These are phyloP conservation scores for Brachypterus glaber DNA, from an alignment of 2,888 invertebrate species.

Conservation along the genomic window DNA sequence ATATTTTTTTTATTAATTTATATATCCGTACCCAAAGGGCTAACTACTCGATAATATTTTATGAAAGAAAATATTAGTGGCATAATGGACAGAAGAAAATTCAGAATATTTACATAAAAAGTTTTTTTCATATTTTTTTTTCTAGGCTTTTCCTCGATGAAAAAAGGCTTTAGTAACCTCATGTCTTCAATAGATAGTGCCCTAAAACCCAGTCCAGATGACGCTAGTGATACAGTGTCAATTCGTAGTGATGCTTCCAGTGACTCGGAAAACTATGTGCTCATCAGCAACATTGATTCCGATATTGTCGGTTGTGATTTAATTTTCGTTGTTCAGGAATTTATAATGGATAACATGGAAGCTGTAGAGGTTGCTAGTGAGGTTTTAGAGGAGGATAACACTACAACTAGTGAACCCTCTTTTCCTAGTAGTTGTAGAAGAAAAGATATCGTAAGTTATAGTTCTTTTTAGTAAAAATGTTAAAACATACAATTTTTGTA, in stretches of 20 bases:
- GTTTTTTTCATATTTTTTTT: no score
- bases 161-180: conserved; percentile 71
- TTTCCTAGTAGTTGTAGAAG: conserved; percentile 69
- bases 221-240: conserved; percentile 65
- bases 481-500: conserved; percentile 3
- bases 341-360: conserved; percentile 25
- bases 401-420: conserved; percentile 75
- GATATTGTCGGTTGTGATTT: conserved; percentile 60
- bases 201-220: conserved; percentile 62
- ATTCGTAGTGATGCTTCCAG: conserved; percentile 76
- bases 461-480: background rate
- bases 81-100: no score
- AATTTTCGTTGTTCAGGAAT: conserved; percentile 49
- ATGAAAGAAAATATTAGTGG: no score
- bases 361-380: conserved; percentile 74
- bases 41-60: no score
- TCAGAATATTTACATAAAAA: no score
- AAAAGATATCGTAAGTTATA: conserved; percentile 58
- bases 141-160: conserved; percentile 69
- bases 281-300: conserved; percentile 51
- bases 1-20: no score
- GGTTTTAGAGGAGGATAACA: conserved; percentile 64
- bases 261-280: conserved; percentile 80
- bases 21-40: no score
- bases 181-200: conserved; percentile 79